Conservation (phyloP, 1,140 invertebrate species). For the Stratiolaelaps scimitus region DNA sequence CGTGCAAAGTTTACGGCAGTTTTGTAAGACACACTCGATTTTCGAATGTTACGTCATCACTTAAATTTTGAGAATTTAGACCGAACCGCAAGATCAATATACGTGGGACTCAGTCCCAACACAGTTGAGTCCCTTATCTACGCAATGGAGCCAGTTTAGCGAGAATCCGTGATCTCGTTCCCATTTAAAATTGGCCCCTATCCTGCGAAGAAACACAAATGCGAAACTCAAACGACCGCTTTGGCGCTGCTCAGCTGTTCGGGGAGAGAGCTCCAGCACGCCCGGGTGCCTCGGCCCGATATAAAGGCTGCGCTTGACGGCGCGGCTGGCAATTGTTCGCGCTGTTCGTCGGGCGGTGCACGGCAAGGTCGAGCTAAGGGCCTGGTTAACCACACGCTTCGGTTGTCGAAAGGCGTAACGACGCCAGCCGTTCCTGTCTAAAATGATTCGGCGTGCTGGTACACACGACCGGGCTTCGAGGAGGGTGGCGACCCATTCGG, state of each 20-base stretch:
- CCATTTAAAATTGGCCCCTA: constrained; percentile 21
- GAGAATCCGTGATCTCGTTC: background rate
- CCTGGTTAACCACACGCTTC: no score
- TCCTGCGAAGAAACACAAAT: constrained; percentile 18
- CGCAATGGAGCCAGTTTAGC: background rate
- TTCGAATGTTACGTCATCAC: background rate
- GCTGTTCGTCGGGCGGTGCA: background rate
- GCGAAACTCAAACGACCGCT: constrained; percentile 5
- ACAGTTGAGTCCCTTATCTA: background rate
- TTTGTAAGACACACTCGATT: constrained; percentile 17
- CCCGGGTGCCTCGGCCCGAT: background rate
- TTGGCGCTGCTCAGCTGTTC: constrained; percentile 13
- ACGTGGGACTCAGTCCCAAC: background rate
- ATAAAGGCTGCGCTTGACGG: background rate
- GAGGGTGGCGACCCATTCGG: background rate
- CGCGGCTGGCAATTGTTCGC: background rate
- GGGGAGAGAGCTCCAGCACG: background rate
- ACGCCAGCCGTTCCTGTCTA: no score
- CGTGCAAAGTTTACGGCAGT: background rate
- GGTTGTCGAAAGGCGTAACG: no score
- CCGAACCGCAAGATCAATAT: background rate
- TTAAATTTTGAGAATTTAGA: constrained; percentile 7
- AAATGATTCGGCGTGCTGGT: no score
- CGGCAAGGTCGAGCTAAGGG: background rate
- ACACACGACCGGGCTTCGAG: background rate